Conservation (phyloP, 2,113 vertebrate species). For the Rhineura floridana region DNA sequence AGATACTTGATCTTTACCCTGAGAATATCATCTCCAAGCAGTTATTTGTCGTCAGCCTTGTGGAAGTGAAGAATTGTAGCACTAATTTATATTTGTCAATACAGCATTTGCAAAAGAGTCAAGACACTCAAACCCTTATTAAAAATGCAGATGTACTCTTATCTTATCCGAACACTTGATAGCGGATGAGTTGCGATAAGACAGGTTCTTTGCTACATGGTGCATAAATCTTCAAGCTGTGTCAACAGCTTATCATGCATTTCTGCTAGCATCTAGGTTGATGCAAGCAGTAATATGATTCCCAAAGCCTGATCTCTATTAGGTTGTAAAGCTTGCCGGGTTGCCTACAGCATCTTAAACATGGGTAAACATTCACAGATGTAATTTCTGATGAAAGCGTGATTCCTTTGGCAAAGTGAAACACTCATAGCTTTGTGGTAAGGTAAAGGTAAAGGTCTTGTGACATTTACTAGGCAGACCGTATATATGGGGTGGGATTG, state of each 20-base stretch:
- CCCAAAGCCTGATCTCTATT: conserved; percentile 43
- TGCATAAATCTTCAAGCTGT: conserved; percentile 57
- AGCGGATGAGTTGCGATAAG: conserved; percentile 79
- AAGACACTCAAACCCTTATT: conserved; percentile 71
- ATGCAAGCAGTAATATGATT: conserved; percentile 56
- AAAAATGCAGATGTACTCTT: conserved; percentile 84
- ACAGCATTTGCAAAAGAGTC: conserved; percentile 54
- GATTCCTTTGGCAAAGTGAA: conserved; percentile 42
- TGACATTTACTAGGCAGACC: too few relatives aligned
- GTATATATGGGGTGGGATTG: too few relatives aligned
- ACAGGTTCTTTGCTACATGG: conserved; percentile 60
- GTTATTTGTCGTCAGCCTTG: conserved; percentile 22
- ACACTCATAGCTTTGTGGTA: not conserved
- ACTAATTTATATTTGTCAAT: conserved; percentile 56
- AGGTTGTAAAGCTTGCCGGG: conserved; percentile 23
- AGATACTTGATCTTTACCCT: conserved; percentile 14
- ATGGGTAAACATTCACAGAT: conserved; percentile 45
- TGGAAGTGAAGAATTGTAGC: conserved; percentile 49
- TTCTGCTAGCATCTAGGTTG: conserved; percentile 39
- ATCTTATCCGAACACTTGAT: conserved; percentile 83
- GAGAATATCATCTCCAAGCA: conserved; percentile 13
- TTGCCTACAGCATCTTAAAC: conserved; percentile 27
- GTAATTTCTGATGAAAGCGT: conserved; percentile 40
- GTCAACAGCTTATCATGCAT: conserved; percentile 41
- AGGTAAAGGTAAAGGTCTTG: too few relatives aligned